phyloP scores from a whole-genome alignment of 2,888 invertebrate species.

The Brachyptera risi region DNA sequence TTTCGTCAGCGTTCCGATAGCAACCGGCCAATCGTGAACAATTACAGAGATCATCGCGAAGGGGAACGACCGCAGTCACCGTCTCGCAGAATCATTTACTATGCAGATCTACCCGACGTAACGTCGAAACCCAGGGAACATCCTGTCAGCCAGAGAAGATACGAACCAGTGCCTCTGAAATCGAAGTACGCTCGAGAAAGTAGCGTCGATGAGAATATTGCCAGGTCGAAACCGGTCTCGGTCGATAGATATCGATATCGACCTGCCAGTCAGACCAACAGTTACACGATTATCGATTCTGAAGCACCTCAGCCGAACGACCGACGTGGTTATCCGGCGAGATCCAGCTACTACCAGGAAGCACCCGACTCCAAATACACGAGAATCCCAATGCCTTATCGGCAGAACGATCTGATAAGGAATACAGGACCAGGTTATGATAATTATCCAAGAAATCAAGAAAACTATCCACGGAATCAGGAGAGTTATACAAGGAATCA shows the following conservation, averaged over 20 bases:
- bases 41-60: background rate
- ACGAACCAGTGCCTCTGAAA: conserved; percentile 17
- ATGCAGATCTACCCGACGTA: conserved; percentile 31
- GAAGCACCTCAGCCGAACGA: conserved; percentile 15
- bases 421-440: background rate
- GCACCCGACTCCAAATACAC: conserved; percentile 20
- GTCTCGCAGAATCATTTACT: conserved; percentile 31
- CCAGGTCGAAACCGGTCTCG: conserved; percentile 16
- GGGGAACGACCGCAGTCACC: conserved; percentile 13
- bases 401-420: conserved; percentile 16
- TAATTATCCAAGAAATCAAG: background rate
- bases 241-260: conserved; percentile 19
- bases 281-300: conserved; percentile 32
- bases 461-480: background rate
- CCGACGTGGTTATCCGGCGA: background rate
- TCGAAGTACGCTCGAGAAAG: conserved; percentile 28
- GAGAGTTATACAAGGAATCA: background rate
- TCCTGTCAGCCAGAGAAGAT: conserved; percentile 14
- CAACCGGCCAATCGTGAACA: background rate
- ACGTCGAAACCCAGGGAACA: background rate
- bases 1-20: background rate
- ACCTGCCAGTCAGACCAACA: background rate
- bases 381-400: conserved; percentile 31
- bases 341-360: conserved; percentile 15
- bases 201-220: conserved; percentile 22